Evolutionary conservation across 1,140 invertebrate genomes (phyloP), one percentile per base, ranked within the genome.

Genomic region (Eurosta solidaginis): DNA sequence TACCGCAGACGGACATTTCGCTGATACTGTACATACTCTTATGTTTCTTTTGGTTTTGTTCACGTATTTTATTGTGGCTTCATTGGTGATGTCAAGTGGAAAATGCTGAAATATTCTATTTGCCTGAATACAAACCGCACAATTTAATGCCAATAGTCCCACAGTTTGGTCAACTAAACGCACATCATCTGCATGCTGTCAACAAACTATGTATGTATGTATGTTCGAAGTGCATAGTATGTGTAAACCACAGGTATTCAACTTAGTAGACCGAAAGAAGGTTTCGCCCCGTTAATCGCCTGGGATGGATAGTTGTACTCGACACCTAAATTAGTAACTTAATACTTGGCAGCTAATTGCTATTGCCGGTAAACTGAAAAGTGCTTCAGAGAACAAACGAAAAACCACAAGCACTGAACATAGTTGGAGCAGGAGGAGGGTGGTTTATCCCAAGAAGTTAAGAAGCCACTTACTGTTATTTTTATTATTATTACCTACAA

Each of bases 381-480:
- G 54, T 59, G 54, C 54, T 59, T 59, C 54, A 10, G 17, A 68
- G 14, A 68, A 68, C 27, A 68, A 68, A 20, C 40, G 59, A 20
- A 29, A 40, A 36, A 36, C 59, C 59, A 40, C 59, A 68, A 68
- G 59, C 27, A 36, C 52, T 17, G n/a, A n/a, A n/a, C n/a, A 33
- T 14, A 27, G 33, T 17, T 29, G 54, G 17, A 54, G 33, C 36
- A 33, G 14, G 33, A 20, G 40, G 59, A 68, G 59, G 59, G 59
- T 68, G 59, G 33, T 40, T 68, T 68, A 59, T 36, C 6, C 17
- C 10, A 36, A 36, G 33, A 68, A 68, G 59, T 68, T 68, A 68
- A 68, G 59, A 68, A 68, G 59, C 59, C 59, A 68, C 59, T 68
- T 33, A 68, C 59, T 40, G 59, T 33, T 59, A 59, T 59, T 59